A percentile compares a stretch with the other conserved stretches of the same genome.
phyloP scores from a whole-genome alignment of 2,113 vertebrate genomes.

The Orcinus orca region DNA sequence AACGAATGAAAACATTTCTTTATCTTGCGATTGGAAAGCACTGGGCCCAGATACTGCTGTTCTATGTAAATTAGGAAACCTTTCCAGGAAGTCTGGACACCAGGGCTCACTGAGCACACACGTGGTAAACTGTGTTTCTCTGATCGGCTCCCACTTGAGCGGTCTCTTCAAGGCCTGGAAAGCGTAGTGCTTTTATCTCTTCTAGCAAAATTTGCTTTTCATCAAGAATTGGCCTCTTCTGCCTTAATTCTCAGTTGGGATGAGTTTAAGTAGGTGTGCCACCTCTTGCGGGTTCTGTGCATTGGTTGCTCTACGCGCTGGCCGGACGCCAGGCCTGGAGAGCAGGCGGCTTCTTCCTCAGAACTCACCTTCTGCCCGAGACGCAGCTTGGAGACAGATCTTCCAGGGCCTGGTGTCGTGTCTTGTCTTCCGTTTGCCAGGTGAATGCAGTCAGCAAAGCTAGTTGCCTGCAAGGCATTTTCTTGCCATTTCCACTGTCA shows the following conservation, averaged over 20 bases:
- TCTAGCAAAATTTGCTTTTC: no score
- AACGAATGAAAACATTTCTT: not conserved
- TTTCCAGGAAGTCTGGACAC: rapidly evolving
- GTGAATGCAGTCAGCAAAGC: no score
- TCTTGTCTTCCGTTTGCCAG: not conserved
- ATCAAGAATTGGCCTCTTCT: not conserved
- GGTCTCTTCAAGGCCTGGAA: no score
- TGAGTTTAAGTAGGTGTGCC: not conserved
- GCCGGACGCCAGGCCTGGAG: no score
- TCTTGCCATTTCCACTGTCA: rapidly evolving
- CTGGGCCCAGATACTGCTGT: no score
- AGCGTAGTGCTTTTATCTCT: rapidly evolving
- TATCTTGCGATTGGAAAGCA: not conserved
- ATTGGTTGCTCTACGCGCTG: no score
- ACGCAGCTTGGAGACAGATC: rapidly evolving
- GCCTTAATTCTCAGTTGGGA: no score
- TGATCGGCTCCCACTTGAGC: rapidly evolving
- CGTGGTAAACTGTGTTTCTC: rapidly evolving
- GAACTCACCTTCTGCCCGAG: rapidly evolving
- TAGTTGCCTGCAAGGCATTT: rapidly evolving
- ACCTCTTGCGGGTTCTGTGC: not conserved
- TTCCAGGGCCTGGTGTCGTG: not conserved
- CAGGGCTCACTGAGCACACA: no score
- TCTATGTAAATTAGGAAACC: not conserved
- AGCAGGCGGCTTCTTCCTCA: not conserved